Percentiles rank a stretch among this genome's conserved stretches.
phyloP scores from a whole-genome alignment of 2,888 invertebrate genomes.

The Pseudolycoriella hygida region DNA sequence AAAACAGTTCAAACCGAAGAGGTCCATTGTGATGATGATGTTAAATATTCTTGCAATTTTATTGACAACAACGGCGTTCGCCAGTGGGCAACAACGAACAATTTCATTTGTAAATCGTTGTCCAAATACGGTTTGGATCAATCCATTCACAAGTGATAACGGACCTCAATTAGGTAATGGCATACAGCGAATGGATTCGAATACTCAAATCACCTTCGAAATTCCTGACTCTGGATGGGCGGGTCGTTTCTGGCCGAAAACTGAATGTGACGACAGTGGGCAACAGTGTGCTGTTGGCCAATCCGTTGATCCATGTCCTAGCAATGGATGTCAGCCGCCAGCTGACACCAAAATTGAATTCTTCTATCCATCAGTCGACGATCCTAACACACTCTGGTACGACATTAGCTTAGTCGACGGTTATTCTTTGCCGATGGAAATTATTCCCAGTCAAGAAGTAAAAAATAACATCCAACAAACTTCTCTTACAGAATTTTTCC shows the following conservation, averaged over 20 bases:
- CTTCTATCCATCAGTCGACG: neutral
- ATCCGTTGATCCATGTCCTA: slow-evolving; percentile 1
- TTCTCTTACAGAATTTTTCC: no score
- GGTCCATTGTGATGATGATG: no score
- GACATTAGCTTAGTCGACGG: slow-evolving; percentile 5
- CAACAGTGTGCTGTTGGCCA: slow-evolving; percentile 2
- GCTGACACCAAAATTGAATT: slow-evolving; percentile 4
- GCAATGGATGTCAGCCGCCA: slow-evolving; percentile 1
- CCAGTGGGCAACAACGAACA: no score
- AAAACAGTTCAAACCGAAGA: no score
- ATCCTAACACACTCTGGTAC: neutral
- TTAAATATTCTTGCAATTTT: no score
- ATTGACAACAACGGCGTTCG: no score
- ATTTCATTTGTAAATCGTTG: no score
- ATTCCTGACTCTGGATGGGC: slow-evolving; percentile 2
- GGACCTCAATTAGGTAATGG: neutral
- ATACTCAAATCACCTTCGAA: neutral
- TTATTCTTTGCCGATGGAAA: neutral
- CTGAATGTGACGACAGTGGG: slow-evolving; percentile 1
- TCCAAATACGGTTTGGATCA: no score
- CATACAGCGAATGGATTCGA: neutral
- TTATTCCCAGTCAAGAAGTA: neutral
- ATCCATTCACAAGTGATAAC: no score
- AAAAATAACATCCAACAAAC: no score
- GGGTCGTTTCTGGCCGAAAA: slow-evolving; percentile 1